Evolutionary conservation across 2,797 vertebrate genomes (phyloP).

Genomic region (Myotis planiceps): DNA sequence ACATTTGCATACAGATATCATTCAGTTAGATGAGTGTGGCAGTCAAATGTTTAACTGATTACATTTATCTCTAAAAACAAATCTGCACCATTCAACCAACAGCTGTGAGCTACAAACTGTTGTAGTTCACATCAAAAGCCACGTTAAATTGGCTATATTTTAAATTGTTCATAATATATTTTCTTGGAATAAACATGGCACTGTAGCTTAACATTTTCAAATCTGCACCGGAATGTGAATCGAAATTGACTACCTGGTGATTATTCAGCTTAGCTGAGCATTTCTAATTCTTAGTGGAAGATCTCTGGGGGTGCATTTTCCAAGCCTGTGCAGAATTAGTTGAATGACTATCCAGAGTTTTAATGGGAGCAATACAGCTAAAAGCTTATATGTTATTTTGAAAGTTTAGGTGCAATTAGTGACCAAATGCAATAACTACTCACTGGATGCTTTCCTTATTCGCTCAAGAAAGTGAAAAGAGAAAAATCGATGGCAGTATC

Average conservation of each 20-base stretch:
- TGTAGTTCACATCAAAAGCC: slow-evolving; percentile 44
- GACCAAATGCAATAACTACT: neutral
- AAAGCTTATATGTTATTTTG: neutral
- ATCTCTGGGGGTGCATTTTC: slow-evolving; percentile 31
- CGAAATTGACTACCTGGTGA: slow-evolving; percentile 57
- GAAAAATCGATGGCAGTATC: neutral
- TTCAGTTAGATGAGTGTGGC: slow-evolving; percentile 66
- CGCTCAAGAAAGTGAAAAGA: neutral
- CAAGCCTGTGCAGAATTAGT: slow-evolving; percentile 10
- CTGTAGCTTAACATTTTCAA: slow-evolving; percentile 45
- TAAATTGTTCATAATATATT: slow-evolving; percentile 51
- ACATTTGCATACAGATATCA: slow-evolving; percentile 69
- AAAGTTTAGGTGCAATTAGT: slow-evolving; percentile 28
- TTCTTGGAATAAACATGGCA: slow-evolving; percentile 56
- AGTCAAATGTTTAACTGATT: slow-evolving; percentile 71
- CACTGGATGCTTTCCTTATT: neutral
- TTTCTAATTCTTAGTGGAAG: slow-evolving; percentile 48
- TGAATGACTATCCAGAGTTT: slow-evolving; percentile 31
- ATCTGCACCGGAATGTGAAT: slow-evolving; percentile 26
- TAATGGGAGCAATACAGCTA: neutral
- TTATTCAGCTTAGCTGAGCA: slow-evolving; percentile 44
- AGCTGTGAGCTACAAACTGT: slow-evolving; percentile 71
- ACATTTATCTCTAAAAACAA: slow-evolving; percentile 72
- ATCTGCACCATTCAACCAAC: slow-evolving; percentile 69
- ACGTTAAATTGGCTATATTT: slow-evolving; percentile 61